A percentile compares a stretch with the other conserved stretches of the same genome.
These are phyloP conservation scores for Delphinus delphis DNA, from an alignment of 2,113 vertebrate genomes.

Conservation along the genomic window DNA sequence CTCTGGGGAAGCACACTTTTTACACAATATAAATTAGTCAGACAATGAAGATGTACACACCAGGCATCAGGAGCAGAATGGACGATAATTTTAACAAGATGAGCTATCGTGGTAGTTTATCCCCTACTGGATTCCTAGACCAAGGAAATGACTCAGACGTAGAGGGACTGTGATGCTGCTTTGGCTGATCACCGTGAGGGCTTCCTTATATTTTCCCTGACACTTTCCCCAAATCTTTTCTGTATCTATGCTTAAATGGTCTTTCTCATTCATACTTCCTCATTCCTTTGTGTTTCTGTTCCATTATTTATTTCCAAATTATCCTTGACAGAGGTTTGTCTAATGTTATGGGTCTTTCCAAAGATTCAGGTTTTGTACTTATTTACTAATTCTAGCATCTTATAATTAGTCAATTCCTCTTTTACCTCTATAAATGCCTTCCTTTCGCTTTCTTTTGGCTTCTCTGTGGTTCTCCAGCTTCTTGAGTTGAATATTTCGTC, in stretches of 20 bases:
- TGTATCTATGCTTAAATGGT: not conserved
- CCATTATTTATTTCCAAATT: constrained; percentile 5
- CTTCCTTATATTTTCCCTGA: not conserved
- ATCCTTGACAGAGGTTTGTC: not conserved
- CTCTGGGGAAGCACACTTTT: constrained; percentile 52
- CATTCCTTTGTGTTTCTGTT: not conserved
- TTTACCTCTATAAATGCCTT: not conserved
- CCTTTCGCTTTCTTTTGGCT: not conserved
- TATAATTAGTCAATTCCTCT: not conserved
- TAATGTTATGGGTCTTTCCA: not conserved
- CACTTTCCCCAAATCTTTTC: not conserved
- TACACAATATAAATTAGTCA: constrained; percentile 28
- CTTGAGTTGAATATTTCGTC: not conserved
- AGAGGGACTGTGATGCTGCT: not conserved
- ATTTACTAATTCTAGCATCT: not conserved
- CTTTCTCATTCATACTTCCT: not conserved
- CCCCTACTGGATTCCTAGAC: not conserved
- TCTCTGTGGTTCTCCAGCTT: not conserved
- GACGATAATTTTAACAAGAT: not conserved
- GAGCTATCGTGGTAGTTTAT: not conserved
- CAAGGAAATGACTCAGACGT: not conserved
- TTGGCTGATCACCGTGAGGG: not conserved
- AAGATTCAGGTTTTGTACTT: not conserved
- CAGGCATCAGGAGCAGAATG: not conserved
- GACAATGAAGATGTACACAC: not conserved